Base-by-base conservation (phyloP, 1,140 invertebrate genomes). In the Neodiprion virginianus region DNA sequence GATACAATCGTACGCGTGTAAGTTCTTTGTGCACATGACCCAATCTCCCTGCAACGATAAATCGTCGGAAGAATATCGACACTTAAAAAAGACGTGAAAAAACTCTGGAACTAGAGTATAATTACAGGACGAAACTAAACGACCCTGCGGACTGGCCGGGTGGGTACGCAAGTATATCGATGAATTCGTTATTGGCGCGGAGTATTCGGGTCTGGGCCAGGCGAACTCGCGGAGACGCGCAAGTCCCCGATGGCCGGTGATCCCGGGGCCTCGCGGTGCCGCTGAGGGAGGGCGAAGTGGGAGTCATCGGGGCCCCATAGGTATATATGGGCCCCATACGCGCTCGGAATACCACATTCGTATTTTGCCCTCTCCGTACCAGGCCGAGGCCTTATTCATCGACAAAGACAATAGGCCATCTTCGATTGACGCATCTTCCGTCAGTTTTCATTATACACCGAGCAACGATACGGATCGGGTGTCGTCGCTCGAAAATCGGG, bases 271-370 rank as follows among this genome's bases (percentile, higher is more conserved):
- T 74, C 77, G 79, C 73, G 74, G 71, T 49, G 28, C 7, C n/a
- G 53, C 53, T 14, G 53, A 61, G 53, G 47, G 75, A 75, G 77
- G 77, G 78, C 80, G 78, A 78, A 75, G 83, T 79, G 84, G 83
- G 84, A 81, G 80, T 78, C 72, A 78, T 69, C 75, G 68, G n/a
- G 73, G 71, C 71, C 76, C 76, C 75, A 78, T 78, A 80, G 77
- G 86, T 89, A 88, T 89, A 89, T 87, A 88, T 87, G 85, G 83
- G 82, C 80, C 84, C 83, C 82, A 84, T 84, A 84, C 86, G 86
- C 86, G 85, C 78, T 79, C 83, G 80, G 88, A 87, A 88, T 88
- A 88, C 80, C 83, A 86, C 87, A 89, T 87, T 87, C 84, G 85
- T 80, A 81, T 82, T 83, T 87, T 78, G 85, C 79, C 85, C 85